Evolutionary conservation across 2,888 invertebrate species (phyloP).

Genomic region (Leptopilina drosophilae): DNA sequence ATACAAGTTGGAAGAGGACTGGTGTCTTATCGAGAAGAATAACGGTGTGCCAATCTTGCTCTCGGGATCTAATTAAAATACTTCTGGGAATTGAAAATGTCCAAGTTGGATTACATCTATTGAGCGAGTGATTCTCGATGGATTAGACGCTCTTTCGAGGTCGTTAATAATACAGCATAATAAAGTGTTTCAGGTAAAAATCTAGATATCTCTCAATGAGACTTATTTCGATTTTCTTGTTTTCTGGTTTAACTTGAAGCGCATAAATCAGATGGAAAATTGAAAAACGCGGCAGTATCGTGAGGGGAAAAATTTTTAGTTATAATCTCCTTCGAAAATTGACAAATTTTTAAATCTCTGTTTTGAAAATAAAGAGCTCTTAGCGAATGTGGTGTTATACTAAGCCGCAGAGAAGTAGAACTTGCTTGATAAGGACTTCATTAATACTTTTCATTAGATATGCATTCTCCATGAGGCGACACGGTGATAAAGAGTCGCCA

Average conservation of each 20-base stretch:
- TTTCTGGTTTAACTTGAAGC: background rate
- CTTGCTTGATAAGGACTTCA: constrained; percentile 28
- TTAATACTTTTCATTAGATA: constrained; percentile 40
- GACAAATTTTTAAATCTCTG: constrained; percentile 1
- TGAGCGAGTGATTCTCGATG: constrained; percentile 26
- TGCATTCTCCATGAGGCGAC: constrained; percentile 40
- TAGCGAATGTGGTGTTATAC: background rate
- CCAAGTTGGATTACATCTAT: constrained; percentile 24
- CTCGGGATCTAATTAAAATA: constrained; percentile 36
- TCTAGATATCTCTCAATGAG: background rate
- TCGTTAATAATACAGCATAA: background rate
- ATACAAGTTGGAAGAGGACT: background rate
- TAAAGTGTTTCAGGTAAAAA: background rate
- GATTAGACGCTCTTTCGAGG: background rate
- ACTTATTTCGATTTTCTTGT: background rate
- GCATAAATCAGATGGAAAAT: background rate
- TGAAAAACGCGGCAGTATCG: background rate
- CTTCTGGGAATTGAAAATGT: constrained; percentile 34
- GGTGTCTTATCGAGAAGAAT: constrained; percentile 28
- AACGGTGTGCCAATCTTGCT: constrained; percentile 34
- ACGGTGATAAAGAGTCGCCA: constrained; percentile 51
- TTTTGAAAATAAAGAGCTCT: constrained; percentile 1
- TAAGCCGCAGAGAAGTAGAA: constrained; percentile 10
- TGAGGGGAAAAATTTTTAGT: background rate
- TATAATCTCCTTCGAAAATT: background rate